A percentile compares a stretch with the other conserved stretches of the same genome.
These are phyloP conservation scores for Oscheius myriophilus DNA, from an alignment of 2,888 invertebrate species.

Conservation along the genomic window DNA sequence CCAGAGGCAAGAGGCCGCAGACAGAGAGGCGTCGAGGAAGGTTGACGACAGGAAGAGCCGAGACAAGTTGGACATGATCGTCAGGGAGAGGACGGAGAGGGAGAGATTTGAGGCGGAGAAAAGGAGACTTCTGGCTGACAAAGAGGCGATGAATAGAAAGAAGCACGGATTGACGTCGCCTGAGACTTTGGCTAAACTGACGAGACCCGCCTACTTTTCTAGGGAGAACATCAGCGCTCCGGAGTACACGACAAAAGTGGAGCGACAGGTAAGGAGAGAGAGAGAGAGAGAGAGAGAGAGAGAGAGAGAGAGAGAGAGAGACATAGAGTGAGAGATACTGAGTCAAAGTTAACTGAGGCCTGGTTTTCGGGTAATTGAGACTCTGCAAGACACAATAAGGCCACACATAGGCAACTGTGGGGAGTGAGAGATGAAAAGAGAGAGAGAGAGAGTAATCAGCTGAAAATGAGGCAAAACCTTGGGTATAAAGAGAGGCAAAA, in stretches of 20 bases:
- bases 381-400: no score
- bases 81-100: conserved; percentile 62
- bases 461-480: no score
- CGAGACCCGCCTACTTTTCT: conserved; percentile 65
- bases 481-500: no score
- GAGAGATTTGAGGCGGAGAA: conserved; percentile 66
- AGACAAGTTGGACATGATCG: conserved; percentile 63
- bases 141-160: conserved; percentile 60
- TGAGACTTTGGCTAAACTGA: conserved; percentile 66
- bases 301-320: no score
- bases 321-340: no score
- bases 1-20: conserved; percentile 64
- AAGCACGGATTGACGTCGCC: conserved; percentile 48
- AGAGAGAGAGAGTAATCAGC: no score
- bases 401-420: no score
- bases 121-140: conserved; percentile 58
- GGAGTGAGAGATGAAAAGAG: no score
- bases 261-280: conserved; percentile 46
- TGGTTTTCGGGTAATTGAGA: no score
- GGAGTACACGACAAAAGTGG: conserved; percentile 66
- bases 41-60: conserved; percentile 63
- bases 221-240: conserved; percentile 57
- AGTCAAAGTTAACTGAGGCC: no score
- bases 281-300: no score
- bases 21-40: conserved; percentile 59